phyloP scores from a whole-genome alignment of 2,113 vertebrate genomes.

The Archilochus colubris region DNA sequence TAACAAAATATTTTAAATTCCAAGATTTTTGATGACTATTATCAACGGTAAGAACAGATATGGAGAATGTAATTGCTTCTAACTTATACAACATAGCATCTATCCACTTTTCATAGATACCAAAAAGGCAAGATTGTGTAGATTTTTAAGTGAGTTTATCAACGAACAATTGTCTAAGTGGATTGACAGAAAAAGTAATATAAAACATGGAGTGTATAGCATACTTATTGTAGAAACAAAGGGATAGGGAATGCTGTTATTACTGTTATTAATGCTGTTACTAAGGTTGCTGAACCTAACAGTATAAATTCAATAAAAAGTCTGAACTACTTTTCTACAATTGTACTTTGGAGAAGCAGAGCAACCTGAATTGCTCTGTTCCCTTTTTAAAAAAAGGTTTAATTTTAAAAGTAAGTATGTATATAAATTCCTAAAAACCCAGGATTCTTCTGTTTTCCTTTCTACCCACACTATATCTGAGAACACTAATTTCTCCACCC shows the following conservation, averaged over 20 bases:
- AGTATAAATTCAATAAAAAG: not conserved
- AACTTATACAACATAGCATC: not conserved
- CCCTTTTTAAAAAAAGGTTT: not conserved
- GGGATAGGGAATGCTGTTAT: not conserved
- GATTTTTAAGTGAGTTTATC: not conserved
- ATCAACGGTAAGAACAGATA: not conserved
- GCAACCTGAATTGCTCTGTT: not conserved
- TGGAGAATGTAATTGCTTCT: not conserved
- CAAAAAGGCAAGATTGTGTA: not conserved
- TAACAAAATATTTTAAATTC: constrained; percentile 22
- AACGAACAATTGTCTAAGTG: not conserved
- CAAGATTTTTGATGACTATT: not conserved
- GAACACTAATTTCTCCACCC: not conserved
- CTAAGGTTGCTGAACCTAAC: not conserved
- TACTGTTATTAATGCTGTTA: not conserved
- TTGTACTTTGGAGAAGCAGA: not conserved
- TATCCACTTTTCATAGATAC: not conserved
- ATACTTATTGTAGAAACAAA: not conserved
- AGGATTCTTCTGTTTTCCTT: not conserved
- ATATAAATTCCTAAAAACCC: not conserved
- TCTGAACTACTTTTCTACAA: not conserved
- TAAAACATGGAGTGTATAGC: not conserved
- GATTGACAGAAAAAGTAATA: not conserved
- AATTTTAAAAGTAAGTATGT: not conserved
- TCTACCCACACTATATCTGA: not conserved